Evolutionary conservation across 92 coral and sea anemone species (phyloP), one percentile per base, ranked within the genome.

Genomic region (Porites evermanni): DNA sequence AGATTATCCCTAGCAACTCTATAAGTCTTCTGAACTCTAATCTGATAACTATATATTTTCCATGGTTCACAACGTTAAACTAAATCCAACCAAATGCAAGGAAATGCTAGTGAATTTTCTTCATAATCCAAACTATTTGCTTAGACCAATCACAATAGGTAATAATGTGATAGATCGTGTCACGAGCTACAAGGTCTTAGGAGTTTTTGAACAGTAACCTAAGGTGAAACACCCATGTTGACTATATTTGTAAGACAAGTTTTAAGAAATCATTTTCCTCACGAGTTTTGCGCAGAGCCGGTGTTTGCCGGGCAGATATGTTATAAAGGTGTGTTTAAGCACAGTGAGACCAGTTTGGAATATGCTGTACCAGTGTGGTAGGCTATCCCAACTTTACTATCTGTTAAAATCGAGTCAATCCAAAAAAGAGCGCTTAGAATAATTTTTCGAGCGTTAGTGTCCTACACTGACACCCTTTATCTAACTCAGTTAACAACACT

Each of bases 361-460:
- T 86, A 90, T 53, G 87, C 80, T 8, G 93, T 81, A 19, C 85
- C 80, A 0, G 81, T 77, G 84, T 77, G 85, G 88, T 81, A 83
- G 61, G 54, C 60, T 44, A 89, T 84, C 51, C 83, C 92, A 18
- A 70, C 52, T 17, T 89, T 32, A 10, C 69, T 68, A 47, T 76
- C 84, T 21, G 75, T 69, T n/a, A 64, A 24, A 77, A 53, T 83
- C 14, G 84, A 82, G 65, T 23, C 74, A 72, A 23, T 72, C 70
- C 80, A 72, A 47, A 72, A 26, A 56, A 72, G 87, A 47, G 80
- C 80, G 47, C 70, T 83, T 23, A 58, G 17, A 50, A 83, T 83
- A 24, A 83, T 72, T 56, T 72, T 83, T 13, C 80, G 58, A 83
- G 52, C 50, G 51, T 61, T 82, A 52, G 83, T 32, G 44, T 50